A percentile compares a stretch with the other conserved stretches of the same genome.
Evolutionary conservation across 2,797 vertebrate genomes (phyloP).

Genomic region (Loriculus beryllinus): DNA sequence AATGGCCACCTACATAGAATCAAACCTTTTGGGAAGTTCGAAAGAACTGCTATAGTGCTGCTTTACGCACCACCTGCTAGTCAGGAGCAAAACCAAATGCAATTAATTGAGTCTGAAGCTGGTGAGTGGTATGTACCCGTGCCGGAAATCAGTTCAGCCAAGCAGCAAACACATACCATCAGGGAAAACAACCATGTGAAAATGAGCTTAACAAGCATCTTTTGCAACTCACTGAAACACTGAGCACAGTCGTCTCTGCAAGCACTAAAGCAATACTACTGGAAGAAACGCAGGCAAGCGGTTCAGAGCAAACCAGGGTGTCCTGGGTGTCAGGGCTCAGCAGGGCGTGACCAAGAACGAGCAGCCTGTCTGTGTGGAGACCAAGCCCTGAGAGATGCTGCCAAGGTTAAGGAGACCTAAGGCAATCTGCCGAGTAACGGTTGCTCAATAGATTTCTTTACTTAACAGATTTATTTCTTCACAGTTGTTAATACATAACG

Average conservation of each 20-base stretch:
- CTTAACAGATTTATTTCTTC: slow-evolving; percentile 18
- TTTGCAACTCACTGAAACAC: background rate
- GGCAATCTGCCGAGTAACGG: background rate
- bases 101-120: background rate
- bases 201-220: background rate
- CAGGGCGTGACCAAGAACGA: background rate
- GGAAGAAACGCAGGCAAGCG: background rate
- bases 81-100: slow-evolving; percentile 12
- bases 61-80: slow-evolving; percentile 17
- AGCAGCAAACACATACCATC: background rate
- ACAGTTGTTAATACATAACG: background rate
- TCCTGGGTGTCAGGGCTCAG: background rate
- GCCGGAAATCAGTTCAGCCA: background rate
- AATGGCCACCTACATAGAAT: slow-evolving; percentile 17
- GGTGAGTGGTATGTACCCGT: background rate
- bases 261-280: background rate
- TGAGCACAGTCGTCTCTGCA: background rate
- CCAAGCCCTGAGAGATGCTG: background rate
- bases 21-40: background rate
- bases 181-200: background rate
- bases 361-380: background rate
- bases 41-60: background rate
- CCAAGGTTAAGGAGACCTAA: slow-evolving; percentile 21
- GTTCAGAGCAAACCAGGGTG: background rate
- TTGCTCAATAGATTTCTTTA: background rate